Conservation (phyloP, 2,797 vertebrate genomes). For the Crypturellus tataupa region DNA sequence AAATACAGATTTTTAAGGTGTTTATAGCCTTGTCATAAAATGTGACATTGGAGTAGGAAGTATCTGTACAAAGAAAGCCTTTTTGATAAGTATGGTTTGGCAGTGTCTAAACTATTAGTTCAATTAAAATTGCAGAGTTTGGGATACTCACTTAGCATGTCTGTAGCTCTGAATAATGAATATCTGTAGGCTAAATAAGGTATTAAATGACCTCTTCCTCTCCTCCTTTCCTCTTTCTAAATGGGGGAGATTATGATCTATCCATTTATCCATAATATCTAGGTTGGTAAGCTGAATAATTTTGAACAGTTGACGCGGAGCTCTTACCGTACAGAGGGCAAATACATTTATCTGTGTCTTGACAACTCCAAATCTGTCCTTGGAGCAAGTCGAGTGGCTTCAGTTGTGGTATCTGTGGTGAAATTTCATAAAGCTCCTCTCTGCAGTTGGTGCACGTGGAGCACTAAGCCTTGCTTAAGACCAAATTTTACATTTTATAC, state of each 20-base stretch:
- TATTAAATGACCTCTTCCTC: neutral
- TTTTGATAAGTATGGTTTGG: neutral
- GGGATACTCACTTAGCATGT: neutral
- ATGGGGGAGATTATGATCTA: neutral
- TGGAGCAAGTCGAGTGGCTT: neutral
- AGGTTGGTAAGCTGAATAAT: neutral
- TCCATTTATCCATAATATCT: neutral
- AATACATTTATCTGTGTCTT: neutral
- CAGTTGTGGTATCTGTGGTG: neutral
- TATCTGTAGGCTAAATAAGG: neutral
- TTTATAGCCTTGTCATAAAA: slow-evolving; percentile 36
- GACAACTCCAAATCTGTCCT: neutral
- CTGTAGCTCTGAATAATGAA: neutral
- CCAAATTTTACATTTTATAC: neutral
- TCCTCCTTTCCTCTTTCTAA: neutral
- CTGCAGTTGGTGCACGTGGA: neutral
- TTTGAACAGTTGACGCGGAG: neutral
- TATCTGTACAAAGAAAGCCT: neutral
- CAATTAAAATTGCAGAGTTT: neutral
- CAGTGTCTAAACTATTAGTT: slow-evolving; percentile 18
- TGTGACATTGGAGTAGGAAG: neutral
- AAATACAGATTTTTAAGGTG: slow-evolving; percentile 9
- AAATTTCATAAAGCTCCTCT: slow-evolving; percentile 9
- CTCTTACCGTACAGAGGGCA: neutral
- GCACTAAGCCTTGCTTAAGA: neutral